A percentile compares a stretch with the other conserved stretches of the same genome.
Evolutionary conservation across 2,888 invertebrate species (phyloP).

Genomic region (Gymnoscelis rufifasciata): DNA sequence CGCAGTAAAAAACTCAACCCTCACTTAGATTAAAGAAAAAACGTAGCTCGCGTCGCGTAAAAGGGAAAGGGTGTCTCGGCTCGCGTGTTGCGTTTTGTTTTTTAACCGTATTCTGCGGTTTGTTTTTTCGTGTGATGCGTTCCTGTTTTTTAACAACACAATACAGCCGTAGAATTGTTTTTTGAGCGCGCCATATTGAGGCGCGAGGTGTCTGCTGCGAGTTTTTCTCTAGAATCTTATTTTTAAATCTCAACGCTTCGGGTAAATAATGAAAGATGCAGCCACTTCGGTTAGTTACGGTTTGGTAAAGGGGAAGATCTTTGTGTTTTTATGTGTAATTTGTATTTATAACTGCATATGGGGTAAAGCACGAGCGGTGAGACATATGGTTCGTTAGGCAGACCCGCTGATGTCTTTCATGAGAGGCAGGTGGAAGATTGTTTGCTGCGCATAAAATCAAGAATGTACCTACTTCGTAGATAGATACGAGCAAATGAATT

Average conservation of each 20-base stretch:
- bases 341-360: slow-evolving; percentile 52
- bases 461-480: too few species aligned
- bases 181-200: slow-evolving; percentile 74
- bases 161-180: slow-evolving; percentile 68
- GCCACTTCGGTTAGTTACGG: slow-evolving; percentile 70
- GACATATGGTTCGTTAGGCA: slow-evolving; percentile 69
- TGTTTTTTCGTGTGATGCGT: slow-evolving; percentile 72
- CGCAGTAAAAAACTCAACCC: slow-evolving; percentile 73
- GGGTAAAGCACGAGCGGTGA: slow-evolving; percentile 55
- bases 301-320: slow-evolving; percentile 60
- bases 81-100: slow-evolving; percentile 77
- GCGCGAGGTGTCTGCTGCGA: slow-evolving; percentile 61
- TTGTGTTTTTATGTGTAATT: slow-evolving; percentile 52
- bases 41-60: slow-evolving; percentile 74
- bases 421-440: slow-evolving; percentile 44
- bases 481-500: too few species aligned
- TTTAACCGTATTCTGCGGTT: slow-evolving; percentile 74
- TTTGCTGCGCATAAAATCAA: slow-evolving; percentile 3
- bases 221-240: slow-evolving; percentile 65
- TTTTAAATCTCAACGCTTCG: slow-evolving; percentile 66
- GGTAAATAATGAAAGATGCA: slow-evolving; percentile 62
- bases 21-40: slow-evolving; percentile 65
- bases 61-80: slow-evolving; percentile 77
- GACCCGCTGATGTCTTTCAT: slow-evolving; percentile 46
- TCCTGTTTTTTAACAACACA: slow-evolving; percentile 77